Percentiles rank a stretch among this genome's conserved stretches.
Evolutionary conservation across 2,888 invertebrate species (phyloP).

Genomic region (Scaptomyza parva): DNA sequence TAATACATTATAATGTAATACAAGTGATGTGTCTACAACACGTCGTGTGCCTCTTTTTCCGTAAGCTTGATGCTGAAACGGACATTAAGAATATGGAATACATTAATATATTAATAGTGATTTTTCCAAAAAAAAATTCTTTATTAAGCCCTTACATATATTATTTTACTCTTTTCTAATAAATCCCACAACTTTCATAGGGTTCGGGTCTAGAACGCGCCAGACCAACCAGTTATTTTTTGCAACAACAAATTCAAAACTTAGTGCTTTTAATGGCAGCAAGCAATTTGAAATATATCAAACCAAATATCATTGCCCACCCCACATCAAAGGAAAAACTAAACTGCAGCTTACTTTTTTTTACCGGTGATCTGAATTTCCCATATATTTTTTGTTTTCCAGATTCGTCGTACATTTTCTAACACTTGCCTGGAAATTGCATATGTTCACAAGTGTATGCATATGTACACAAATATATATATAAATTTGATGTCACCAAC

Average conservation of each 20-base stretch:
- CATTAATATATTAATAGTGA: background rate
- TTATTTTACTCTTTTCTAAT: background rate
- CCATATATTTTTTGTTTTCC: no score
- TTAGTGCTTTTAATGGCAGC: background rate
- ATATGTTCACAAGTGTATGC: no score
- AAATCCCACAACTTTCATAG: no score
- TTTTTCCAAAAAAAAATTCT: background rate
- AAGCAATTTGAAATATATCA: background rate
- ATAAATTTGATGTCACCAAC: background rate
- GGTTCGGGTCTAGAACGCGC: background rate
- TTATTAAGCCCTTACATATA: background rate
- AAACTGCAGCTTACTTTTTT: no score
- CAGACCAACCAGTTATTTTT: background rate
- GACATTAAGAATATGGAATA: background rate
- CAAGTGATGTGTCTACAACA: slow-evolving; percentile 13
- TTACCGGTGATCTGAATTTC: no score
- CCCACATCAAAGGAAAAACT: no score
- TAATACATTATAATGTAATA: background rate
- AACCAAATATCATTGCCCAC: background rate
- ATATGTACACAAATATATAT: background rate
- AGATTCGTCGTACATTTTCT: background rate
- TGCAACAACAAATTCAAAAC: background rate
- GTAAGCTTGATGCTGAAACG: slow-evolving; percentile 28
- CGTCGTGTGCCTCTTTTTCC: slow-evolving; percentile 23
- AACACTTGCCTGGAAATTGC: no score